Conservation (phyloP, 2,113 vertebrate species). For the Polyodon spathula region DNA sequence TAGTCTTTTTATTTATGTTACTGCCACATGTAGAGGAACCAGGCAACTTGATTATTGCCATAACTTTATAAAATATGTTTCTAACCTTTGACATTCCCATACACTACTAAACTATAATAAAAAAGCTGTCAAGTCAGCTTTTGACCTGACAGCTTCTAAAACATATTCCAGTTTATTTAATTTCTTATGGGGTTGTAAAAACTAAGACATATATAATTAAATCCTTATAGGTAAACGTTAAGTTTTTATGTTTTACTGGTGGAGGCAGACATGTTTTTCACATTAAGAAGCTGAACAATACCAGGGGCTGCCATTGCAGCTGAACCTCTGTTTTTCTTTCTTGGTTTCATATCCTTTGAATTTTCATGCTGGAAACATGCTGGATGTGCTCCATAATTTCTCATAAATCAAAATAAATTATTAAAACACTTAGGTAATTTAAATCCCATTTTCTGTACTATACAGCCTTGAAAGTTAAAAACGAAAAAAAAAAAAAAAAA, state of each 20-base stretch:
- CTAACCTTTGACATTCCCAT: not conserved
- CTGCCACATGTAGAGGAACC: not conserved
- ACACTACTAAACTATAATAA: not conserved
- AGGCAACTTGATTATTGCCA: not conserved
- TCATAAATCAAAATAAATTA: constrained; percentile 27
- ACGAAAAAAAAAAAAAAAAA: too few relatives aligned
- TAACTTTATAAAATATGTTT: not conserved
- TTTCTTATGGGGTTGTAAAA: constrained; percentile 2
- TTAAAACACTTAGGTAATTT: constrained; percentile 26
- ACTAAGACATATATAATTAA: constrained; percentile 20
- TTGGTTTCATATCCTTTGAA: constrained; percentile 30
- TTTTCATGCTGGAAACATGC: constrained; percentile 29
- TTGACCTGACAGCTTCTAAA: constrained; percentile 1
- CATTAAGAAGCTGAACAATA: constrained; percentile 27
- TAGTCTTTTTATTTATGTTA: not conserved
- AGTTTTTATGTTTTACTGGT: constrained; percentile 22
- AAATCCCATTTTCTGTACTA: too few relatives aligned
- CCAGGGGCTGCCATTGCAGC: constrained; percentile 15
- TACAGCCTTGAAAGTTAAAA: too few relatives aligned
- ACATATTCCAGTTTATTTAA: not conserved
- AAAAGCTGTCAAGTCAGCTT: too few relatives aligned
- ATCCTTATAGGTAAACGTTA: constrained; percentile 21
- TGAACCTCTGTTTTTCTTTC: constrained; percentile 20
- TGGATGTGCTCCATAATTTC: constrained; percentile 24
- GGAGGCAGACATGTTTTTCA: constrained; percentile 22